Conservation (phyloP, 2,113 vertebrate genomes). For the Podarcis muralis region DNA sequence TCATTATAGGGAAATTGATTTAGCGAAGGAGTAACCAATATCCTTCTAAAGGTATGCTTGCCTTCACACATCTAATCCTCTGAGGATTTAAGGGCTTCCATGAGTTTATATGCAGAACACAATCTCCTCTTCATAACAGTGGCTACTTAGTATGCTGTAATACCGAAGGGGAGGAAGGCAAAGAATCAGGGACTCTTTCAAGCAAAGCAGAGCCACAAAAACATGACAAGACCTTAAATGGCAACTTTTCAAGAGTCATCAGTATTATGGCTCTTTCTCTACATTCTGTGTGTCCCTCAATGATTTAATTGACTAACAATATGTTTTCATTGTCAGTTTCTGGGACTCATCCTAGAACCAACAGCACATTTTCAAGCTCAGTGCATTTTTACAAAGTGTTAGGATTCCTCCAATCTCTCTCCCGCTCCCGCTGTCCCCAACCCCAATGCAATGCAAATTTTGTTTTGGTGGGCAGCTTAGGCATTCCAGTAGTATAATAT, state of each 20-base stretch:
- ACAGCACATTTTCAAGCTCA: not conserved
- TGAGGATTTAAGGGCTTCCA: not conserved
- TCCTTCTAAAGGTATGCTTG: not conserved
- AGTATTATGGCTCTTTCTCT: not conserved
- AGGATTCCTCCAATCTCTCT: not conserved
- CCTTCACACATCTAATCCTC: not conserved
- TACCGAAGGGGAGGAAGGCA: not conserved
- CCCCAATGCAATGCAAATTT: not conserved
- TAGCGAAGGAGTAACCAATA: not conserved
- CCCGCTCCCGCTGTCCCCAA: too few relatives aligned
- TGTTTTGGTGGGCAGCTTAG: not conserved
- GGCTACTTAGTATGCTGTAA: not conserved
- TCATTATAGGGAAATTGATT: not conserved
- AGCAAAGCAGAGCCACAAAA: conserved; percentile 20
- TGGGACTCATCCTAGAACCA: not conserved
- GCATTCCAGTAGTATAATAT: not conserved
- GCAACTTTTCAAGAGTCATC: conserved; percentile 7
- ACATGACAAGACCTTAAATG: conserved; percentile 22
- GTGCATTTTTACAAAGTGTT: not conserved
- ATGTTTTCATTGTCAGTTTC: not conserved
- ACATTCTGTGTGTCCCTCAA: not conserved
- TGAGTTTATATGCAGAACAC: not conserved
- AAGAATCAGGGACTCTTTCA: conserved; percentile 8
- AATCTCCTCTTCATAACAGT: not conserved
- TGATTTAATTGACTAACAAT: not conserved